A percentile compares a stretch with the other conserved stretches of the same genome.
These are phyloP conservation scores for Lepidocyrtinus sp. DNA, from an alignment of 2,888 invertebrate genomes.

Conservation along the genomic window DNA sequence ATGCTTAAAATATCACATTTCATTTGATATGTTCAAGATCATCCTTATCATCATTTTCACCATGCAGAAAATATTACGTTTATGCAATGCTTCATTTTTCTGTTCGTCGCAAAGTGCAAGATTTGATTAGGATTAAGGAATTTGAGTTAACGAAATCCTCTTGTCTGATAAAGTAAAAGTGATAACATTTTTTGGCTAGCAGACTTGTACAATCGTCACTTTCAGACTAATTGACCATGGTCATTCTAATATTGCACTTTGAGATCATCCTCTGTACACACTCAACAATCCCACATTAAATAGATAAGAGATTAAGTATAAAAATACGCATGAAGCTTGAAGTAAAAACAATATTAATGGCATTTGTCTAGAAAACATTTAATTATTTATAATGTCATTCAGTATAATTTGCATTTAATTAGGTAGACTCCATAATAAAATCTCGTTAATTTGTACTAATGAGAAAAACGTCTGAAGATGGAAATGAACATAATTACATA, in stretches of 20 bases:
- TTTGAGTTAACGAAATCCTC: neutral
- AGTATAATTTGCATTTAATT: too few species aligned
- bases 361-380: too few species aligned
- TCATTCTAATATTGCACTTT: constrained; percentile 5
- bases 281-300: too few species aligned
- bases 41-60: neutral
- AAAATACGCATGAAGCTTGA: too few species aligned
- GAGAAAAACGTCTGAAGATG: too few species aligned
- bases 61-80: neutral
- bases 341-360: too few species aligned
- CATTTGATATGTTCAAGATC: constrained; percentile 9
- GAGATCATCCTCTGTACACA: too few species aligned
- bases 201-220: neutral
- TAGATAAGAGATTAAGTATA: too few species aligned
- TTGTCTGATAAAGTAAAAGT: neutral
- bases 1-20: constrained; percentile 3
- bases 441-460: too few species aligned
- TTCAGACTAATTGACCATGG: constrained; percentile 11
- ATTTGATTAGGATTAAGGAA: neutral
- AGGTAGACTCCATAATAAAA: too few species aligned
- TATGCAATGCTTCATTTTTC: neutral
- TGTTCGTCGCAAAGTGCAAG: neutral
- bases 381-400: too few species aligned
- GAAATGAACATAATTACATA: too few species aligned
- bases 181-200: neutral